Base-by-base conservation (phyloP, 2,797 vertebrate genomes). In the Mormyrus proboscirostris region DNA sequence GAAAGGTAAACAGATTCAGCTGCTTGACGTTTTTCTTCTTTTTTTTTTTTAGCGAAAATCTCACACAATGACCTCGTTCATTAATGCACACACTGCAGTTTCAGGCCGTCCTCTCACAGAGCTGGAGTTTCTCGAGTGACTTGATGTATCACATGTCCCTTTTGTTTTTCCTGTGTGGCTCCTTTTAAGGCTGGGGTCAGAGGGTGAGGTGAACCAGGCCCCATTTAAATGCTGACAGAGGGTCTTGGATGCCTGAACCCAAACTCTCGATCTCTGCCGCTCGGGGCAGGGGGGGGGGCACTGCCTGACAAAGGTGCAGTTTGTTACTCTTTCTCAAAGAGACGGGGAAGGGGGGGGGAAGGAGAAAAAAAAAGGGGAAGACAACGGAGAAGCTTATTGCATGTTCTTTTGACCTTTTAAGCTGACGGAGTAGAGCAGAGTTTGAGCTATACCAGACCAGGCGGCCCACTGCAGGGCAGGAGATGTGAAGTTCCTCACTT, bases 171-270 rank as follows among this genome's bases (percentile, higher is more conserved):
- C 95, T 96, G 94, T 92, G 93, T 93, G 92, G 94, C 94, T 94
- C 92, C 95, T 95, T 96, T 92, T 93, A 90, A 93, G 92, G 93
- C 92, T 89, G 57, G 87, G 96, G 95, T 96, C 95, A 96, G 92
- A 93, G 94, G 96, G 95, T 94, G 94, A 96, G 95, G 95, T 95
- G 95, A 96, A 95, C 94, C 95, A 96, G 95, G 95, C 41, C 94
- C 95, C 93, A 94, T 96, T 96, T 96, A 95, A 93, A 95, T 95
- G 93, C 93, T 95, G 94, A 96, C 94, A 95, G 79, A 88, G 92
- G 94, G 93, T 95, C 95, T 95, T 94, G 93, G 92, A 95, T 94
- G 95, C 93, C 95, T 95, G 93, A 96, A 94, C 94, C 93, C 90
- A 33, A 62, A 73, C 65, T 82, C 62, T 85, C 90, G 88, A 91